phyloP scores from a whole-genome alignment of 2,113 vertebrate species.

The Entelurus aequoreus region DNA sequence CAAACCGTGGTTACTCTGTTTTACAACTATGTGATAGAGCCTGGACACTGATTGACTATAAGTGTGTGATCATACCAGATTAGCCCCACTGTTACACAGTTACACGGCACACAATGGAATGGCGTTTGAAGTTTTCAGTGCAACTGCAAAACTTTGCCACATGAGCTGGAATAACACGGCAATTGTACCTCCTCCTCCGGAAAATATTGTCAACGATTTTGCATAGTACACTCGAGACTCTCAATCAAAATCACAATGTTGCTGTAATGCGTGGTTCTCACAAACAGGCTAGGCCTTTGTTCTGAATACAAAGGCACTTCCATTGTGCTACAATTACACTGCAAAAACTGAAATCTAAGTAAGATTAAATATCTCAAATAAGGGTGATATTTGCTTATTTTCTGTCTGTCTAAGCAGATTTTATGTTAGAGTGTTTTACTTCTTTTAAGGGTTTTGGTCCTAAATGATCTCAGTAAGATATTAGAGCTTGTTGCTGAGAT shows the following conservation, averaged over 20 bases:
- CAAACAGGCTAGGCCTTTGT: not conserved
- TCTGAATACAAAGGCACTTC: not conserved
- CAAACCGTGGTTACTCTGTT: conserved; percentile 21
- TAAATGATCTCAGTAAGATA: no score
- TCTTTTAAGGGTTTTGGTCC: no score
- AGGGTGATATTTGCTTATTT: no score
- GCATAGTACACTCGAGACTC: not conserved
- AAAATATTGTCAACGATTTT: not conserved
- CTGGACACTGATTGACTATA: conserved; percentile 19
- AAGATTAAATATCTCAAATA: no score
- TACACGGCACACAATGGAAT: not conserved
- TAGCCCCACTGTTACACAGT: not conserved
- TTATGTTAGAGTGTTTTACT: no score
- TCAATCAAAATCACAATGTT: not conserved
- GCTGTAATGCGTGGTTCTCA: not conserved
- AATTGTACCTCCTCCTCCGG: not conserved
- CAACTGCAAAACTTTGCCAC: not conserved
- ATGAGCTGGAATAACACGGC: not conserved
- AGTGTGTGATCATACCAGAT: not conserved
- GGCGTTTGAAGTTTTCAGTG: not conserved
- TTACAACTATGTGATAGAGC: conserved; percentile 7
- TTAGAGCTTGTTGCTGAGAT: no score
- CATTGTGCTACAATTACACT: not conserved
- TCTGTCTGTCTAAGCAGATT: no score
- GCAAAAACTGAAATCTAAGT: no score